Evolutionary conservation across 2,113 vertebrate species (phyloP).

Genomic region (Cyprinodon variegatus): DNA sequence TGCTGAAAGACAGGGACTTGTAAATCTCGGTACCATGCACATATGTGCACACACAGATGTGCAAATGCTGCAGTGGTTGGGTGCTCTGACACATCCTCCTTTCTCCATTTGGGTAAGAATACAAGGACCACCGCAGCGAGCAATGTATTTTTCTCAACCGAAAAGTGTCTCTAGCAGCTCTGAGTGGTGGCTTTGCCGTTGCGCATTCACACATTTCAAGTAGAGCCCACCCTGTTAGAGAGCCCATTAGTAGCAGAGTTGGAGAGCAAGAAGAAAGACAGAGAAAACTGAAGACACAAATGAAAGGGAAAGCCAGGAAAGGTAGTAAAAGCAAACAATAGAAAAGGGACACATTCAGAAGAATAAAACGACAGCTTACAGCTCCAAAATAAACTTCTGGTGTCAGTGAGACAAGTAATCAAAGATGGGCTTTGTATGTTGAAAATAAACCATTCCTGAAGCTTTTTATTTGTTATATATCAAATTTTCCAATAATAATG

Average conservation of each 20-base stretch:
- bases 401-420: neutral
- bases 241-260: constrained; percentile 62
- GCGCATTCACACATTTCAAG: constrained; percentile 45
- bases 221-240: constrained; percentile 29
- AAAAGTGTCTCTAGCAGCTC: constrained; percentile 45
- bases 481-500: neutral
- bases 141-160: constrained; percentile 32
- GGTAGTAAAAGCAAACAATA: constrained; percentile 10
- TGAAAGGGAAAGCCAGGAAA: neutral
- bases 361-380: neutral
- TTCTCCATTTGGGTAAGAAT: constrained; percentile 33
- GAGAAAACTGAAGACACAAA: constrained; percentile 4
- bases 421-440: no score
- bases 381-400: neutral
- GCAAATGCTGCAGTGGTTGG: constrained; percentile 7
- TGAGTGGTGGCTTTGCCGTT: constrained; percentile 29
- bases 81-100: constrained; percentile 41
- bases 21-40: neutral
- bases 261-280: constrained; percentile 16
- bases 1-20: neutral
- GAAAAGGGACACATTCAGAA: neutral
- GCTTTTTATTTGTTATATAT: neutral
- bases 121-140: constrained; percentile 21
- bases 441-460: neutral
- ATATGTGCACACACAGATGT: constrained; percentile 9